Conservation (phyloP, 1,140 invertebrate genomes). For the Drosophila ercepeae region DNA sequence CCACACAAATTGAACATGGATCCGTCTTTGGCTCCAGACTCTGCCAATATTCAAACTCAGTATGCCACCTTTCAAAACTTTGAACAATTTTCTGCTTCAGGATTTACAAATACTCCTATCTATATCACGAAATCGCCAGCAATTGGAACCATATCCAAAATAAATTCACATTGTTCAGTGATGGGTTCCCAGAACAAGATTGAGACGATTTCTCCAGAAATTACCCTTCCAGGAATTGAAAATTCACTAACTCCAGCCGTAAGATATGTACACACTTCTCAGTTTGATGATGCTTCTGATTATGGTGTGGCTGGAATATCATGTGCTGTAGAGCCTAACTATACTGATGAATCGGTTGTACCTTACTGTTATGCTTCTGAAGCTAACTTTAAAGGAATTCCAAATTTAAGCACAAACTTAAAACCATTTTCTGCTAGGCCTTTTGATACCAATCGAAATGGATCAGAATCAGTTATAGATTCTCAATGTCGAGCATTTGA, state of each 20-base stretch:
- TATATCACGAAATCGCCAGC: conserved; percentile 61
- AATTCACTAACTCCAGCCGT: conserved; percentile 84
- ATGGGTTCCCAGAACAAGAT: conserved; percentile 84
- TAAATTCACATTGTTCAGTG: conserved; percentile 79
- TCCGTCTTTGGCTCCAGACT: conserved; percentile 49
- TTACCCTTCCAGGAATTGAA: conserved; percentile 85
- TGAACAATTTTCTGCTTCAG: conserved; percentile 85
- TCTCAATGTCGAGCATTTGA: conserved; percentile 80
- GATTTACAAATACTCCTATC: conserved; percentile 84
- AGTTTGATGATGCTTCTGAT: conserved; percentile 87
- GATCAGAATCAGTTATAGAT: conserved; percentile 84
- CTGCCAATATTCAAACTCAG: conserved; percentile 60
- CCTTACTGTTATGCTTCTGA: conserved; percentile 88
- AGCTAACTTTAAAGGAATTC: conserved; percentile 86
- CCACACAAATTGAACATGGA: conserved; percentile 63
- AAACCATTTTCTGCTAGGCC: conserved; percentile 84
- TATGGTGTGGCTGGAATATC: conserved; percentile 88
- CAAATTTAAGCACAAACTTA: conserved; percentile 84
- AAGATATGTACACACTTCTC: conserved; percentile 79
- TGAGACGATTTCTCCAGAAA: conserved; percentile 86
- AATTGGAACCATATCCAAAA: conserved; percentile 57
- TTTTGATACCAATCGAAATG: conserved; percentile 85
- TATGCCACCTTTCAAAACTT: conserved; percentile 85
- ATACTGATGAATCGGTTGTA: conserved; percentile 85
- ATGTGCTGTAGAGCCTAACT: conserved; percentile 85